Evolutionary conservation across 2,888 invertebrate genomes (phyloP).

Genomic region (Melieria omissa): DNA sequence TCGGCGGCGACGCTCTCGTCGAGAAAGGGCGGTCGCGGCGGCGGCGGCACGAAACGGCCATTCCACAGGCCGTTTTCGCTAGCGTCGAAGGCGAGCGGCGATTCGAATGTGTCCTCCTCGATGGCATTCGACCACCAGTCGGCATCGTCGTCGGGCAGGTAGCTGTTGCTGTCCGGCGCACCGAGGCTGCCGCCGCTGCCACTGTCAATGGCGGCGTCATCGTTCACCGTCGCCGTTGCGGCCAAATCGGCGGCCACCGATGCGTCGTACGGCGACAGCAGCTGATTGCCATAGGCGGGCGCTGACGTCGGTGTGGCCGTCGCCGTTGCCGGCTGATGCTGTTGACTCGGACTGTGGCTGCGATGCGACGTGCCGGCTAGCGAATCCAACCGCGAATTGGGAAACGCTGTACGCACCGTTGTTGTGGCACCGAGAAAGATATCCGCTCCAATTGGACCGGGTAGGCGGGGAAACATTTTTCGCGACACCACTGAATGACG

Average conservation of each 20-base stretch:
- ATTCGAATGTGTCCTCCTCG: conserved; percentile 67
- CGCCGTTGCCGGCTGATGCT: conserved; percentile 3
- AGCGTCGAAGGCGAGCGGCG: conserved; percentile 67
- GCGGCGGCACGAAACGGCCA: conserved; percentile 74
- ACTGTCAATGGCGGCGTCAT: conserved; percentile 28
- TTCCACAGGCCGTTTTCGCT: conserved; percentile 67
- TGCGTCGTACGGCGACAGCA: conserved; percentile 52
- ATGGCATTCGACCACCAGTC: conserved; percentile 67
- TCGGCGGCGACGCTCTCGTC: conserved; percentile 74
- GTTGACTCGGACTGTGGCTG: conserved; percentile 1
- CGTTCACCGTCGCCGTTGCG: conserved; percentile 42
- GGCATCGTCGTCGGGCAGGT: conserved; percentile 57
- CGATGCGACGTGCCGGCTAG: conserved; percentile 45
- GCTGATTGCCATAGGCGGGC: conserved; percentile 49
- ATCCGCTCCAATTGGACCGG: conserved; percentile 57
- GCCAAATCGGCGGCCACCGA: conserved; percentile 43
- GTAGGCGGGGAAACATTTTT: conserved; percentile 64
- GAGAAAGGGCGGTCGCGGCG: conserved; percentile 75
- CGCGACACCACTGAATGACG: not conserved
- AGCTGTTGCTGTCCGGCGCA: conserved; percentile 43
- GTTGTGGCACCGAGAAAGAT: conserved; percentile 60
- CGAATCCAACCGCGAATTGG: conserved; percentile 63
- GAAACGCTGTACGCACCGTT: conserved; percentile 63
- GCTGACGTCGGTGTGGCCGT: conserved; percentile 47
- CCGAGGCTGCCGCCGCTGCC: conserved; percentile 41